Evolutionary conservation across 2,797 vertebrate species (phyloP).

Genomic region (Myotis pilosus): DNA sequence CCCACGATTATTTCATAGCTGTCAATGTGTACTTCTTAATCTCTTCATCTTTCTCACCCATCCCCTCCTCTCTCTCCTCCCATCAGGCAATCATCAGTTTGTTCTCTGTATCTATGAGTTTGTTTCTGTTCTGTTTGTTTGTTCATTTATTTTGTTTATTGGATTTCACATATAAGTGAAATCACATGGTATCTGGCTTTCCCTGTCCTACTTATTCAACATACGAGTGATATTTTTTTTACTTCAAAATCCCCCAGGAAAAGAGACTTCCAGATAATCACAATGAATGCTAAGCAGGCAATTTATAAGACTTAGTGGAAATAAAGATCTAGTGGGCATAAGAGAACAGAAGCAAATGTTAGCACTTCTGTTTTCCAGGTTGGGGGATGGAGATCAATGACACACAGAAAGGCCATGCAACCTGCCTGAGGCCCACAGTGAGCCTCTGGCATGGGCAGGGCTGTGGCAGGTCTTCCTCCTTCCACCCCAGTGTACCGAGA

Average conservation of each 20-base stretch:
- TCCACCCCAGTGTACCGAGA: background rate
- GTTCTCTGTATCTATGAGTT: background rate
- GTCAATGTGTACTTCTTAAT: background rate
- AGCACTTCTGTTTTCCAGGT: background rate
- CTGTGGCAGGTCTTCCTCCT: background rate
- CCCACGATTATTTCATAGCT: background rate
- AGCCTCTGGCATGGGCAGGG: background rate
- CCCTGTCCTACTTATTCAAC: background rate
- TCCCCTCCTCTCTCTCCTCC: background rate
- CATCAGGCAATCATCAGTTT: background rate
- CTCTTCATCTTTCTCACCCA: too few relatives aligned
- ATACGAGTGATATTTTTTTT: background rate
- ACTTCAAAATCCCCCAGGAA: background rate
- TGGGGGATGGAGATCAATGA: background rate
- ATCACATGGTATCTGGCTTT: background rate
- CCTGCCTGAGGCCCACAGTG: background rate
- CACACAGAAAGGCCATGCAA: background rate
- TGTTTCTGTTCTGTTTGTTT: background rate
- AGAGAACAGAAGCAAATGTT: background rate
- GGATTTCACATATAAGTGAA: background rate
- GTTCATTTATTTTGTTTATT: background rate
- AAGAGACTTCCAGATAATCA: background rate
- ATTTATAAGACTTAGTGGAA: background rate
- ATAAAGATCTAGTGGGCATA: background rate
- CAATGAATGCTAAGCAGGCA: background rate